Conservation (phyloP, 1,140 invertebrate genomes). For the Meloidogyne chitwoodi region DNA sequence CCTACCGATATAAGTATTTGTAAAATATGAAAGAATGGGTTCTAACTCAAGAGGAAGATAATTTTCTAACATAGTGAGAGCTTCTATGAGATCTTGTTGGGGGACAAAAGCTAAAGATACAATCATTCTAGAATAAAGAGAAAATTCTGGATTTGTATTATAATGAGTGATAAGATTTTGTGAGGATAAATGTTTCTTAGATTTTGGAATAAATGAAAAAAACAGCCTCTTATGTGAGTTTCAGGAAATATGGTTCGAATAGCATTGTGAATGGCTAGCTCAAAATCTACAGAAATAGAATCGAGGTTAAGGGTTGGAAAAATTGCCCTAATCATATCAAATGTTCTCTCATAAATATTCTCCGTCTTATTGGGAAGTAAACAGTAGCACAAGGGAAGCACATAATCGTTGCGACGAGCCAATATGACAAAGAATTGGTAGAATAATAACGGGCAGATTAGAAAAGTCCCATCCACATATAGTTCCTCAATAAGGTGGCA, state of each 20-base stretch:
- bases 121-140: neutral
- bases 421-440: neutral
- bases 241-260: neutral
- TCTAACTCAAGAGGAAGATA: neutral
- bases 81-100: neutral
- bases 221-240: neutral
- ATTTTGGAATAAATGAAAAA: neutral
- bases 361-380: neutral
- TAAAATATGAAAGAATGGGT: neutral
- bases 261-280: neutral
- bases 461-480: neutral
- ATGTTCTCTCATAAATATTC: neutral
- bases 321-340: neutral
- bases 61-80: neutral
- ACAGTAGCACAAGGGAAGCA: neutral
- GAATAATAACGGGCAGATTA: neutral
- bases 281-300: neutral
- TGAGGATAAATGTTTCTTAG: neutral
- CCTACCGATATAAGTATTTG: neutral
- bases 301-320: neutral
- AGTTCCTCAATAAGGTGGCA: neutral
- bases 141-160: neutral
- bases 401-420: neutral
- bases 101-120: neutral
- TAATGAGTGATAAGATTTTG: neutral